Percentiles rank a stretch among this genome's conserved stretches.
These are phyloP conservation scores for Coreoperca whiteheadi DNA, from an alignment of 2,113 vertebrate species.

Conservation along the genomic window DNA sequence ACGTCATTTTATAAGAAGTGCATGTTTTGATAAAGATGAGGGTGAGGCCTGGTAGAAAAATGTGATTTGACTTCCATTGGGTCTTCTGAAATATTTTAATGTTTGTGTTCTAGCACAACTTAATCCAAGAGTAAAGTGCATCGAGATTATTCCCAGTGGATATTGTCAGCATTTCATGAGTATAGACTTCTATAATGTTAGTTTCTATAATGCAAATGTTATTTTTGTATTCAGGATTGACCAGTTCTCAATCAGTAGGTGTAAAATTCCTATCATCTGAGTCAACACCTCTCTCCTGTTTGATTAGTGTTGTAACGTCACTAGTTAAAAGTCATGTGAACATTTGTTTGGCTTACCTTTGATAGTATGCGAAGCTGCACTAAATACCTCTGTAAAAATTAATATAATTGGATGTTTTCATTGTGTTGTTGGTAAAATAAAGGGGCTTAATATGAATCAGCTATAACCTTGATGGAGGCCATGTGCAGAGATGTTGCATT, in stretches of 20 bases:
- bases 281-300: not conserved
- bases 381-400: not conserved
- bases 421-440: conserved; percentile 54
- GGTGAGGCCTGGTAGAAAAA: not conserved
- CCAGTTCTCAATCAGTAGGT: not conserved
- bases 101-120: conserved; percentile 14
- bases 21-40: not conserved
- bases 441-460: conserved; percentile 23
- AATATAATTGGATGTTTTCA: conserved; percentile 24
- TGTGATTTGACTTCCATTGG: not conserved
- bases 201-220: conserved; percentile 2
- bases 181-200: not conserved
- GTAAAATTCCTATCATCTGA: not conserved
- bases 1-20: not conserved
- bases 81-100: not conserved
- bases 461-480: not conserved
- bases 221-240: conserved; percentile 14
- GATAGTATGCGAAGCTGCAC: not conserved
- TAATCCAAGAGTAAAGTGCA: not conserved
- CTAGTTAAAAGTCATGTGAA: not conserved
- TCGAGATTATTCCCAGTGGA: not conserved
- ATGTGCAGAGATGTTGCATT: conserved; percentile 1
- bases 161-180: not conserved
- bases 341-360: not conserved
- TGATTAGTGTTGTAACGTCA: conserved; percentile 5